Evolutionary conservation across 1,140 invertebrate genomes (phyloP), one percentile per base, ranked within the genome.

Genomic region (Dryas iulia): DNA sequence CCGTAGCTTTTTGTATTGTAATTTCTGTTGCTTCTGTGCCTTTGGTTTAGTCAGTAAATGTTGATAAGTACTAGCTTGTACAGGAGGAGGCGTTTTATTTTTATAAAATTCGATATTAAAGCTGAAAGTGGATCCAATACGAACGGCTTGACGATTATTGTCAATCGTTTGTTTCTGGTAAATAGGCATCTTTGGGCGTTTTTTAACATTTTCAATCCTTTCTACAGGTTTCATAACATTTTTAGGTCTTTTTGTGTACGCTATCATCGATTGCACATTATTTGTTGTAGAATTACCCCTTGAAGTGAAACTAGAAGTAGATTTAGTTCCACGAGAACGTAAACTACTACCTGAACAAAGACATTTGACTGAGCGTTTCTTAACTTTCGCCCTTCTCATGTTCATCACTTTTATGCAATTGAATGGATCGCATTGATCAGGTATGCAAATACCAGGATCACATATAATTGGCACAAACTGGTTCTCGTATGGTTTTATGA

Each of bases 101-200:
- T 79, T 82, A 63, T 35, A 71, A 65, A 79, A 78, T 65, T 79
- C 73, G 0, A 82, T 69, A 59, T 77, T 69, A 62, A 82, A 80
- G 59, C 65, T 80, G 61, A 78, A 74, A 68, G 58, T 74, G 2
- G 79, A 81, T 8, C 69, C 66, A 60, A 81, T 71, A 23, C 69
- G 57, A 1, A 76, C 71, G 3, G 62, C 70, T 72, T 78, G 70
- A 4, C 57, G 66, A 26, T 35, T 39, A 28, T 47, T 18, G 25
- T 56, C 10, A 24, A 24, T 25, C 6, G n/a, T 26, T 56, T 12
- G 54, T 25, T 56, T 56, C 25, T 26, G 11, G 25, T 25, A 21
- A 12, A 21, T 61, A 10, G 23, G 28, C 18, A 24, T 18, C n/a
- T 54, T 11, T 1, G 47, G 52, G 7, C 10, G 11, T 35, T 61